These are phyloP conservation scores for Xestobium rufovillosum DNA, from an alignment of 2,888 invertebrate species.

Conservation along the genomic window DNA sequence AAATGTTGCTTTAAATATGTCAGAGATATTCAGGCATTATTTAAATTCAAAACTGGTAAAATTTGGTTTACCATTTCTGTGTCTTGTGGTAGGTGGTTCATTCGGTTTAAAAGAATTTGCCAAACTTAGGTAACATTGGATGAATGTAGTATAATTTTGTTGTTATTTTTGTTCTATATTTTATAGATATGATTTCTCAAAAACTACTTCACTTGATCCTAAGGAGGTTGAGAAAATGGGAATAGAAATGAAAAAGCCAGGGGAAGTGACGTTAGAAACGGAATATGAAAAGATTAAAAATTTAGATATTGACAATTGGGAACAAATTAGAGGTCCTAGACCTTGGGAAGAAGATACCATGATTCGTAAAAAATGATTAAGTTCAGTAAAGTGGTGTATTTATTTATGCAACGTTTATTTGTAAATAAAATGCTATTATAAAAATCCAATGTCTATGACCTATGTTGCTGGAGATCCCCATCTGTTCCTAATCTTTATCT, in stretches of 20 bases:
- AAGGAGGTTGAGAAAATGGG: constrained; percentile 63
- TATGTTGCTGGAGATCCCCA: too few relatives aligned
- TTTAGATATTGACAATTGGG: constrained; percentile 75
- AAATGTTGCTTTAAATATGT: too few relatives aligned
- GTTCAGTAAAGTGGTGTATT: too few relatives aligned
- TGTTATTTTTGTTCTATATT: constrained; percentile 5
- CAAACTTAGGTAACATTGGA: constrained; percentile 64
- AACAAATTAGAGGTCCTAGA: constrained; percentile 75
- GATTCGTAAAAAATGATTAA: too few relatives aligned
- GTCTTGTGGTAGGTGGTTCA: constrained; percentile 68
- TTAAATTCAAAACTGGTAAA: constrained; percentile 40
- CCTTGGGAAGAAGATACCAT: constrained; percentile 67
- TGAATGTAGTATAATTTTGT: constrained; percentile 15
- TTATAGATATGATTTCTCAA: constrained; percentile 49
- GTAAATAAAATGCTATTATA: too few relatives aligned
- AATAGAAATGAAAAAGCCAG: constrained; percentile 55
- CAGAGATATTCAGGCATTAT: too few relatives aligned
- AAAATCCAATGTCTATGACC: too few relatives aligned
- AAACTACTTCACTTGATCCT: constrained; percentile 48
- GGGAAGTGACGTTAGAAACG: constrained; percentile 64
- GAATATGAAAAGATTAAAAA: constrained; percentile 66
- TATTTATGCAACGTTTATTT: too few relatives aligned
- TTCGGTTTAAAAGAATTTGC: constrained; percentile 70
- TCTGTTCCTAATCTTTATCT: too few relatives aligned
- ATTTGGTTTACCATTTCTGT: constrained; percentile 66